Conservation (phyloP, 2,113 vertebrate genomes). For the Leptosomus discolor region DNA sequence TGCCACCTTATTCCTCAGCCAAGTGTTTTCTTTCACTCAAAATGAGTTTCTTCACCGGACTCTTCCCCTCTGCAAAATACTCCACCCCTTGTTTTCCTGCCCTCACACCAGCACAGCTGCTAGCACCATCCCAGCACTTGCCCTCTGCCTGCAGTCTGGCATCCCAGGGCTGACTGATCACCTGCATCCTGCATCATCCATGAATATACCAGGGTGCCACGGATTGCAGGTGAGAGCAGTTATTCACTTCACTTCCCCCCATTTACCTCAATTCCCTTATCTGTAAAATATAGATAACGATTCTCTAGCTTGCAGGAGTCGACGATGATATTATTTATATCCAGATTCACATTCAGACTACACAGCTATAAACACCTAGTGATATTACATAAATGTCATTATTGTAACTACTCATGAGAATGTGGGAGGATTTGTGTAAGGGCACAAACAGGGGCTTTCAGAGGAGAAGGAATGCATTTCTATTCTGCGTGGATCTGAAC, state of each 20-base stretch:
- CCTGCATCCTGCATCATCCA: accelerated
- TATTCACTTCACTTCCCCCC: not conserved
- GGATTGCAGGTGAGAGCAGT: not conserved
- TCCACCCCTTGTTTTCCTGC: not conserved
- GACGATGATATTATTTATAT: not conserved
- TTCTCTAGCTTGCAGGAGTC: not conserved
- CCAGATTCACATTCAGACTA: not conserved
- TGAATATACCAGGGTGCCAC: not conserved
- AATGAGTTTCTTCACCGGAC: not conserved
- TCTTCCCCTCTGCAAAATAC: not conserved
- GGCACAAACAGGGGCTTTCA: not conserved
- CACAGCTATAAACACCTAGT: not conserved
- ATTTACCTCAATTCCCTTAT: not conserved
- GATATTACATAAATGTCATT: constrained; percentile 24
- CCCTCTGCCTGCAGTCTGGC: not conserved
- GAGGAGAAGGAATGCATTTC: accelerated
- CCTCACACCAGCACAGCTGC: not conserved
- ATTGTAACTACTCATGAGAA: not conserved
- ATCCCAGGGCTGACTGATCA: not conserved
- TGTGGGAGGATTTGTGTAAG: constrained; percentile 20
- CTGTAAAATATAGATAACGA: not conserved
- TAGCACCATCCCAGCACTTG: accelerated
- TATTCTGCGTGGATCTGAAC: not conserved
- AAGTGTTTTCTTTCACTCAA: not conserved
- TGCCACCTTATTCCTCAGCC: not conserved